Evolutionary conservation across 2,113 vertebrate species (phyloP).

Genomic region (Aythya baeri): DNA sequence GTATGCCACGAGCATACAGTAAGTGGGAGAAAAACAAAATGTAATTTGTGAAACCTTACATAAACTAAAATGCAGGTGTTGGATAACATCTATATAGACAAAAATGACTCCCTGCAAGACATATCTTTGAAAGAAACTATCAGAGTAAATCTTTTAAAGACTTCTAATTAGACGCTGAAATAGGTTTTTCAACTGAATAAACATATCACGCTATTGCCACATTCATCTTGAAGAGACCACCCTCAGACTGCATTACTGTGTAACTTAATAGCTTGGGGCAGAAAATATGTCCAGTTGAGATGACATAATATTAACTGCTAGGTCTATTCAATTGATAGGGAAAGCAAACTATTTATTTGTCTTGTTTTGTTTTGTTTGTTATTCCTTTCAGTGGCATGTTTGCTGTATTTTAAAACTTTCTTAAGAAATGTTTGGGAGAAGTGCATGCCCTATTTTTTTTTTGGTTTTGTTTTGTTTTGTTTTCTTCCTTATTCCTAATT

Average conservation of each 20-base stretch:
- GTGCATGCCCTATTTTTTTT: not conserved
- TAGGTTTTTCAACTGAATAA: conserved; percentile 75
- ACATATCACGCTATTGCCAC: conserved; percentile 62
- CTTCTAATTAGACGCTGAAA: conserved; percentile 73
- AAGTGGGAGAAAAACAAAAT: conserved; percentile 58
- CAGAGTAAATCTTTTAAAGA: conserved; percentile 68
- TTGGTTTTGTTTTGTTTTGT: not conserved
- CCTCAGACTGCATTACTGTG: conserved; percentile 64
- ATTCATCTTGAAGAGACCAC: conserved; percentile 76
- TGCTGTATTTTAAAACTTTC: not conserved
- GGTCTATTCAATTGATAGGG: not conserved
- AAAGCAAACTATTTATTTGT: not conserved
- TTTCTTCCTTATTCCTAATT: not conserved
- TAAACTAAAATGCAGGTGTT: conserved; percentile 66
- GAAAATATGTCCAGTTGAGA: conserved; percentile 53
- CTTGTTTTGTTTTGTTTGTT: not conserved
- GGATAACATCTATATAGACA: conserved; percentile 68
- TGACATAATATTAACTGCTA: conserved; percentile 33
- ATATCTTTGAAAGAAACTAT: conserved; percentile 50
- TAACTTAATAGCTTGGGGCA: conserved; percentile 53
- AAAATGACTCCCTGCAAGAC: conserved; percentile 36
- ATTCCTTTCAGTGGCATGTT: not conserved
- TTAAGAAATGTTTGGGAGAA: not conserved
- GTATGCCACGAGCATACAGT: conserved; percentile 23
- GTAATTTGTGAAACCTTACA: conserved; percentile 55